These are phyloP conservation scores for Scyliorhinus canicula DNA, from an alignment of 2,797 vertebrate species.

Conservation along the genomic window DNA sequence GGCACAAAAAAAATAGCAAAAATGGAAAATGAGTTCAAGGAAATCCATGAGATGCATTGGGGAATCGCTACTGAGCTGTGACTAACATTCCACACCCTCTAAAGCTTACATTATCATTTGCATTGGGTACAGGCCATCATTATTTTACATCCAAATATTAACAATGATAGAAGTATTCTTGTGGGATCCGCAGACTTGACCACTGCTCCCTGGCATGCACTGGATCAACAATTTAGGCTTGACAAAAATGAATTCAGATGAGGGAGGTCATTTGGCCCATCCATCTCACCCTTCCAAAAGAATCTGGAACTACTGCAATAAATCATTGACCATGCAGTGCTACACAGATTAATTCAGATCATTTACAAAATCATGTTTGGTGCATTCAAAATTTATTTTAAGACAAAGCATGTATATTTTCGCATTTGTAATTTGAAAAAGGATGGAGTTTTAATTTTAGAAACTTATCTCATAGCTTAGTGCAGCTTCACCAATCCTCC, in stretches of 20 bases:
- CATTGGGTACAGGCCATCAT: not conserved
- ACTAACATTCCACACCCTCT: not conserved
- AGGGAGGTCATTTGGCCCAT: not conserved
- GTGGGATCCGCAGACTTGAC: not conserved
- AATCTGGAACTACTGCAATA: not conserved
- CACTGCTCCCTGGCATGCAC: not conserved
- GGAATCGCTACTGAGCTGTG: not conserved
- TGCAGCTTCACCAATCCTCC: not conserved
- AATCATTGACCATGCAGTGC: not conserved
- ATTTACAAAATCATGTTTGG: not conserved
- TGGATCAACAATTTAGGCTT: not conserved
- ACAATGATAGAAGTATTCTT: not conserved
- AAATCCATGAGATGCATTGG: not conserved
- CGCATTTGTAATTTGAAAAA: not conserved
- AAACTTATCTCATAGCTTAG: not conserved
- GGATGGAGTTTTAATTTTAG: not conserved
- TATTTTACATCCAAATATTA: not conserved
- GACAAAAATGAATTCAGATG: not conserved
- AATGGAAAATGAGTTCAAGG: not conserved
- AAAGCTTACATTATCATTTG: not conserved
- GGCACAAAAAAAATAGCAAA: not conserved
- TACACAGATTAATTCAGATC: not conserved
- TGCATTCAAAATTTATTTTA: not conserved
- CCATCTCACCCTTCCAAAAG: not conserved
- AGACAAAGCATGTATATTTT: not conserved